A percentile compares a stretch with the other conserved stretches of the same genome.
Evolutionary conservation across 2,888 invertebrate genomes (phyloP).

Genomic region (Alloscopus bannaensis): DNA sequence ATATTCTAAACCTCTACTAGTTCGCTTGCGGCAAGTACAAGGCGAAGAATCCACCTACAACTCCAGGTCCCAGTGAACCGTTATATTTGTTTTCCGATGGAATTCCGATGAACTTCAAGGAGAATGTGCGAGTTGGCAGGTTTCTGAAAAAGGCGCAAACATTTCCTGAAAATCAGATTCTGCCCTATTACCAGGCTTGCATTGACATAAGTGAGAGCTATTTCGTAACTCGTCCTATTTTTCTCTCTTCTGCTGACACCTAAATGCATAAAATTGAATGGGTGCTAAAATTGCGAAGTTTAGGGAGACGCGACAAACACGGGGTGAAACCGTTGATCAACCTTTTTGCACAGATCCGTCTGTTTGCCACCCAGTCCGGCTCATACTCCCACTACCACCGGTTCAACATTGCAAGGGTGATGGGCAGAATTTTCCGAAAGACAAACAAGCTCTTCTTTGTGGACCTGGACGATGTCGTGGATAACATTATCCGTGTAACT

Average conservation of each 20-base stretch:
- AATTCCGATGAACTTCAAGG: conserved; percentile 45
- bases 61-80: background rate
- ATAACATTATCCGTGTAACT: conserved; percentile 54
- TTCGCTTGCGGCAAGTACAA: conserved; percentile 58
- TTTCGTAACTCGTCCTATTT: no score
- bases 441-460: conserved; percentile 57
- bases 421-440: conserved; percentile 47
- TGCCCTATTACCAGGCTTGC: conserved; percentile 63
- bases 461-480: conserved; percentile 46
- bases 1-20: no score
- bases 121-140: conserved; percentile 46
- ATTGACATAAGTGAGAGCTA: conserved; percentile 46
- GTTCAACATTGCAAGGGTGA: conserved; percentile 36
- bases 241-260: no score
- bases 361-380: conserved; percentile 27
- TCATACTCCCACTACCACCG: background rate
- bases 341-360: conserved; percentile 28
- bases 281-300: conserved; percentile 9
- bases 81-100: conserved; percentile 31
- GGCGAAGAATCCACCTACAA: conserved; percentile 8
- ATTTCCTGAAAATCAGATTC: conserved; percentile 58
- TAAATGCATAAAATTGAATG: background rate
- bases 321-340: conserved; percentile 44
- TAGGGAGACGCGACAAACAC: conserved; percentile 40
- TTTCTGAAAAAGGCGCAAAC: conserved; percentile 39